Conservation (phyloP, 92 coral and sea anemone genomes). For the Plumapathes pennacea region DNA sequence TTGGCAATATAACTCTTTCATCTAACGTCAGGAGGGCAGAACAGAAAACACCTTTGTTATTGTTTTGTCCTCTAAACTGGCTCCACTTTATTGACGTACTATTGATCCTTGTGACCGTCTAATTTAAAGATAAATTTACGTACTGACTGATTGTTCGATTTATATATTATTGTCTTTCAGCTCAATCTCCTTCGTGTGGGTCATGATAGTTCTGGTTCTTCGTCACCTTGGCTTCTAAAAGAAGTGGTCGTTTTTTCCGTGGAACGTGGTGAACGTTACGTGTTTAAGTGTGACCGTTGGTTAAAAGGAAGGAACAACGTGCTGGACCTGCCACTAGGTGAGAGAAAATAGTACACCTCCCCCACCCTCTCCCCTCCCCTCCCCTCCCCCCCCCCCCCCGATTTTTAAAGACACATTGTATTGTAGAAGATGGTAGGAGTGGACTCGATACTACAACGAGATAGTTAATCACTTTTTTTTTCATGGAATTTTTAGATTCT, state of each 20-base stretch:
- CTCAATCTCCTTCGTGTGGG: conserved; percentile 67
- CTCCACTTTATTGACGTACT: too few species aligned
- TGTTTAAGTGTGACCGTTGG: conserved; percentile 78
- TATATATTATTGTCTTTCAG: conserved; percentile 35
- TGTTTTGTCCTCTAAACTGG: too few species aligned
- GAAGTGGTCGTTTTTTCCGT: conserved; percentile 62
- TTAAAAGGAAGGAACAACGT: conserved; percentile 58
- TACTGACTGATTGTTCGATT: too few species aligned
- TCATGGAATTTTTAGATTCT: conserved; percentile 68
- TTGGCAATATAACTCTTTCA: too few species aligned
- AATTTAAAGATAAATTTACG: too few species aligned
- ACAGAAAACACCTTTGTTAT: too few species aligned
- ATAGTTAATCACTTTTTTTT: too few species aligned
- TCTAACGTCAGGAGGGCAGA: too few species aligned
- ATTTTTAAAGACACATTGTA: background rate
- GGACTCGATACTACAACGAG: too few species aligned
- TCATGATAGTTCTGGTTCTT: conserved; percentile 56
- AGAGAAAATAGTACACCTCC: conserved; percentile 4
- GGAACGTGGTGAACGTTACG: conserved; percentile 78
- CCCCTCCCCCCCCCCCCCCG: background rate
- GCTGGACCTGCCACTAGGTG: conserved; percentile 68
- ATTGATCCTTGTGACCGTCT: too few species aligned
- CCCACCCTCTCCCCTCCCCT: background rate
- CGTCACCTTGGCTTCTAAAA: conserved; percentile 63
- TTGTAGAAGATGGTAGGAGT: too few species aligned